Evolutionary conservation across 2,797 vertebrate species (phyloP), one percentile per base, ranked within the genome.

Genomic region (Enteromius afrohamiltoni): DNA sequence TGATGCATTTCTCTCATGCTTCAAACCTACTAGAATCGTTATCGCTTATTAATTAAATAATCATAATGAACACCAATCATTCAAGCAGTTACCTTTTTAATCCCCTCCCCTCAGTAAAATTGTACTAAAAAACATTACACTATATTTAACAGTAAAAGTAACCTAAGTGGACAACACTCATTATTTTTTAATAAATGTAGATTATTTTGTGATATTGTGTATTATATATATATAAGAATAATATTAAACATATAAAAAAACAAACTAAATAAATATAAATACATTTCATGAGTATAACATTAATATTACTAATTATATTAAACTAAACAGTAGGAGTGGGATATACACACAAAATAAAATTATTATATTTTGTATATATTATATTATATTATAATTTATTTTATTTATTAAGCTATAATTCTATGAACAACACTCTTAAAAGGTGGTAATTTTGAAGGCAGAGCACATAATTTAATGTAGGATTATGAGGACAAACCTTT

Each of bases 1-100:
- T 68, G 79, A 88, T 80, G 55, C 47, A 81, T 82, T 82, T 69
- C 37, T 53, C n/a, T 16, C 21, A 21, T 40, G 21, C 13, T 51
- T 9, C 21, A 82, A 49, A 69, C 11, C 64, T 17, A 34, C 3
- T 23, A 7, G 19, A 68, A 77, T 51, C 19, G 58, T 45, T 34
- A 65, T 37, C 2, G 0, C 6, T 37, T 60, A 77, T 60, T 83
- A 77, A 51, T 83, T 65, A 37, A 75, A 40, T 67, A 29, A 65
- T 42, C 10, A 34, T 51, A 49, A 74, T 19, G 60, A 74, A 64
- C 14, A 40, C 17, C 34, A 37, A 76, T 55, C 67, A 76, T 42
- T 67, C n/a, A 42, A 42, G 29, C 34, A 42, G 53, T 68, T 29
- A 19, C 16, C 1, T 26, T 64, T 42, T 73, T 62, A 60, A 73